A percentile compares a stretch with the other conserved stretches of the same genome.
phyloP scores from a whole-genome alignment of 2,113 vertebrate genomes.

The Gasterosteus aculeatus region DNA sequence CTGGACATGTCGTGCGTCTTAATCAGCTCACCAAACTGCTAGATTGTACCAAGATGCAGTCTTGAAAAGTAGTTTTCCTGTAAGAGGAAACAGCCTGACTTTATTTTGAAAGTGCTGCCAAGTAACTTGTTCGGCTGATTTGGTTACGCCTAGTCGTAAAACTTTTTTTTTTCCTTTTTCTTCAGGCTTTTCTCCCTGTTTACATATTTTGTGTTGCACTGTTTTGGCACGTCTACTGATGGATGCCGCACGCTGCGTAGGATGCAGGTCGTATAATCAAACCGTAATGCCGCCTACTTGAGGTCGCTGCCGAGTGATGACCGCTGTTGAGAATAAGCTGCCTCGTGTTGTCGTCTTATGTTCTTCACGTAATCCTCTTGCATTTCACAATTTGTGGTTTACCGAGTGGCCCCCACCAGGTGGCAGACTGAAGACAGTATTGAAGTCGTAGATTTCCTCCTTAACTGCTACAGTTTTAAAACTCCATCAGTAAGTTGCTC shows the following conservation, averaged over 20 bases:
- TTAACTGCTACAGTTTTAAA: background rate
- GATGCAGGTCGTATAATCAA: background rate
- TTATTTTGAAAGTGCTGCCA: slow-evolving; percentile 21
- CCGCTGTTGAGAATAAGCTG: slow-evolving; percentile 47
- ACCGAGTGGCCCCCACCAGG: slow-evolving; percentile 29
- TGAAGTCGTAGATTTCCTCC: background rate
- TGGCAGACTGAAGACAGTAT: slow-evolving; percentile 16
- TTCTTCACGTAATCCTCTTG: background rate
- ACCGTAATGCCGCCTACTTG: background rate
- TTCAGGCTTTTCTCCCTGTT: slow-evolving; percentile 18
- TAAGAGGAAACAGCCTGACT: background rate
- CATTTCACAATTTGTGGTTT: slow-evolving; percentile 13
- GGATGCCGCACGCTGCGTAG: slow-evolving; percentile 23
- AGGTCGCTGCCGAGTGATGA: slow-evolving; percentile 9
- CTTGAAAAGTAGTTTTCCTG: background rate
- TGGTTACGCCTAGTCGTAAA: slow-evolving; percentile 1
- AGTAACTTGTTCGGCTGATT: slow-evolving; percentile 16
- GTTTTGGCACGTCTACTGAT: slow-evolving; percentile 47
- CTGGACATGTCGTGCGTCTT: slow-evolving; percentile 29
- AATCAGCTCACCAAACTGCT: background rate
- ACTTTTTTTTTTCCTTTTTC: slow-evolving; percentile 11
- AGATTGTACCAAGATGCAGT: background rate
- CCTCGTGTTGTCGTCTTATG: background rate
- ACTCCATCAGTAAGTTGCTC: slow-evolving; percentile 1
- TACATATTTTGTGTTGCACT: slow-evolving; percentile 47